Evolutionary conservation across 2,797 vertebrate species (phyloP).

Genomic region (Platyrinchus mystaceus): DNA sequence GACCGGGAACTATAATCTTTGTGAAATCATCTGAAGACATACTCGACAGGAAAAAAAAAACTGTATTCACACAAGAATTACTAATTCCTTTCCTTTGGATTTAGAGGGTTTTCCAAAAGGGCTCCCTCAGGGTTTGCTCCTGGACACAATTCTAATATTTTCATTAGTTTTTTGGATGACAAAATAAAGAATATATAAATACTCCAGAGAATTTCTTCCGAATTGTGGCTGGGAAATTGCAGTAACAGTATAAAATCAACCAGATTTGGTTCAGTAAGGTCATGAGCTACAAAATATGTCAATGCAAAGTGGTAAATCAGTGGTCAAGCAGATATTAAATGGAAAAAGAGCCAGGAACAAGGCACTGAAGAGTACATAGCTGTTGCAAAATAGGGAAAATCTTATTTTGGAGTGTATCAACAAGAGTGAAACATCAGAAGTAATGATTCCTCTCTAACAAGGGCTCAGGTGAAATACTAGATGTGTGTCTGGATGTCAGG

Average conservation of each 20-base stretch:
- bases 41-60: neutral
- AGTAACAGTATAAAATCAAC: neutral
- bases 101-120: conserved; percentile 3
- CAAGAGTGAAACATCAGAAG: neutral
- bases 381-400: neutral
- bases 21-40: neutral
- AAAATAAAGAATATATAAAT: neutral
- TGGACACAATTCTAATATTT: neutral
- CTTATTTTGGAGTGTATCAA: neutral
- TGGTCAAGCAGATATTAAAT: neutral
- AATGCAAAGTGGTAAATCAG: neutral
- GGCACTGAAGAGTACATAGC: neutral
- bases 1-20: neutral
- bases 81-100: neutral
- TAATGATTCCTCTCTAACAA: neutral
- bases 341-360: neutral
- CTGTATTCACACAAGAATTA: neutral
- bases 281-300: neutral
- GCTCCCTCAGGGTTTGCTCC: neutral
- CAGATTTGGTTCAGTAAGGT: neutral
- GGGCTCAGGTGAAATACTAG: neutral
- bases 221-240: neutral
- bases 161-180: neutral
- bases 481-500: neutral
- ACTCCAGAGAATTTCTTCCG: neutral